Base-by-base conservation (phyloP, 2,113 vertebrate species). In the Procapra przewalskii region DNA sequence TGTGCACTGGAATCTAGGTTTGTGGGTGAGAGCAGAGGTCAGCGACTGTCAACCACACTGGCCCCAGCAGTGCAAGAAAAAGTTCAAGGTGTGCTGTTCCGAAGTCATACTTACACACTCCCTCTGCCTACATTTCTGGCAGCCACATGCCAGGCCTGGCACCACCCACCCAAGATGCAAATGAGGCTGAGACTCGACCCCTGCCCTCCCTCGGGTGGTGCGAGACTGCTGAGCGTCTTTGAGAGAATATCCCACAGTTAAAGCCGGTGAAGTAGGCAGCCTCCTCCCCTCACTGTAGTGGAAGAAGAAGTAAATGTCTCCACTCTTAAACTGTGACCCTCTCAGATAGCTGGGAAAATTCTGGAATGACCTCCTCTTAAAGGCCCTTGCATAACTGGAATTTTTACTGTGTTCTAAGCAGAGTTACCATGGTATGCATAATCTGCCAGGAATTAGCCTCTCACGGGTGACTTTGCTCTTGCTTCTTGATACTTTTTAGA, bases 401-500 rank as follows among this genome's bases (percentile, higher is more conserved):
- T 90, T 95, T 77, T 96, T 88, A 33, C 90, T 87, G 84, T 67
- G 67, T 84, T 94, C 91, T 54, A 16, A 94, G 54, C 54, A 95
- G 27, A 94, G 33, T 93, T 71, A 16, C 13, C 33, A 79, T 45
- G 75, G 54, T 59, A 79, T 93, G 71, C 92, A 64, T 96, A 75
- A 88, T 93, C 89, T n/a, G 14, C 92, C 52, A 21, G 83, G 55
- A 85, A 84, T 95, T 88, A 77, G 96, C 94, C 92, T 96, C 19
- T 48, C 1, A 8, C 82, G 90, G 88, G 95, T 92, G 92, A 85
- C 88, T 92, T 92, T 82, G n/a, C 84, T 96, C 88, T 96, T 87
- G 79, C 91, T 94, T 91, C 89, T 95, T 94, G 85, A 75, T 96
- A 31, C 45, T 90, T 95, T 90, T 71, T 67, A 93, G 40, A 31